Conservation (phyloP, 2,888 invertebrate species). For the Oscheius sp. region DNA sequence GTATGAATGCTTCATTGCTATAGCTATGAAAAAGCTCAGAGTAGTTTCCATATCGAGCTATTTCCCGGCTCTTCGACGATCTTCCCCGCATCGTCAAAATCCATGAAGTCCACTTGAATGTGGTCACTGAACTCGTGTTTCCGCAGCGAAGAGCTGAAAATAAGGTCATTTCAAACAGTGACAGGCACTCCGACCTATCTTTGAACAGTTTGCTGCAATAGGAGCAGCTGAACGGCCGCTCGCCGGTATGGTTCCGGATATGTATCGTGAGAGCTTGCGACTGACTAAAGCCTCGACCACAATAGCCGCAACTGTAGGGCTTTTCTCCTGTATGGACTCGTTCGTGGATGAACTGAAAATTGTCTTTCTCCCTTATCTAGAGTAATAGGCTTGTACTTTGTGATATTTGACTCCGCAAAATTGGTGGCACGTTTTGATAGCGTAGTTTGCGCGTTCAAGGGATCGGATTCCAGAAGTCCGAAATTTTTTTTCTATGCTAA, state of each 20-base stretch:
- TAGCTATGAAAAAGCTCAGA: not conserved
- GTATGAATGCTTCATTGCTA: not conserved
- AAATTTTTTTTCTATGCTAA: not conserved
- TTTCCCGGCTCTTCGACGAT: constrained; percentile 20
- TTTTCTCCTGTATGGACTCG: constrained; percentile 64
- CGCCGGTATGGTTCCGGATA: constrained; percentile 60
- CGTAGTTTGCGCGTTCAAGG: too few species aligned
- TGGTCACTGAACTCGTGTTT: constrained; percentile 53
- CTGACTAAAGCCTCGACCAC: constrained; percentile 60
- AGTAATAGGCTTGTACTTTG: too few species aligned
- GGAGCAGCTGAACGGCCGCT: constrained; percentile 55
- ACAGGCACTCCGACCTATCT: constrained; percentile 48
- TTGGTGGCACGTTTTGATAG: too few species aligned
- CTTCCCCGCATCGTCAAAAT: not conserved
- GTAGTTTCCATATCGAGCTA: not conserved
- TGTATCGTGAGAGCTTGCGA: constrained; percentile 55
- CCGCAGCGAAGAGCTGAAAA: constrained; percentile 59
- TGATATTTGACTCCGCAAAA: too few species aligned
- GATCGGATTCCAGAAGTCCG: too few species aligned
- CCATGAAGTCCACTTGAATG: constrained; percentile 6
- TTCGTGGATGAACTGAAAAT: constrained; percentile 56
- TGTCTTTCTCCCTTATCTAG: too few species aligned
- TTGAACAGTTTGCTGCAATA: constrained; percentile 50
- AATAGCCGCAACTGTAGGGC: constrained; percentile 65
- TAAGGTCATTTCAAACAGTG: not conserved